Percentiles rank a stretch among this genome's conserved stretches.
Evolutionary conservation across 2,888 invertebrate genomes (phyloP).

Genomic region (Sphecodes monilicornis): DNA sequence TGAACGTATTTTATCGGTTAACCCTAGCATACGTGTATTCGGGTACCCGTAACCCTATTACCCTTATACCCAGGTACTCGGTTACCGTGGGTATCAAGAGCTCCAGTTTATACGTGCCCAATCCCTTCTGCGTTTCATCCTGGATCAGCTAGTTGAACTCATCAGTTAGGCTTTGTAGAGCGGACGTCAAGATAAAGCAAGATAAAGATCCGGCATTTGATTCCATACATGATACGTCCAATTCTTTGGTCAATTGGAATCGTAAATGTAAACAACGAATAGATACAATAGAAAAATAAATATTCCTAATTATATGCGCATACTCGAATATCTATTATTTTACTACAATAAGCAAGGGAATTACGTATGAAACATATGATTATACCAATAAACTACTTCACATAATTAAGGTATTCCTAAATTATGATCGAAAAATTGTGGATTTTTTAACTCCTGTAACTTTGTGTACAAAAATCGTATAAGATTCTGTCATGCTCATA

Average conservation of each 20-base stretch:
- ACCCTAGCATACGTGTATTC: constrained; percentile 11
- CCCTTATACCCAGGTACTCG: constrained; percentile 17
- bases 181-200: constrained; percentile 13
- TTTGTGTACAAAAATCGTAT: too few species aligned
- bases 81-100: constrained; percentile 21
- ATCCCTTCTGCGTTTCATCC: constrained; percentile 18
- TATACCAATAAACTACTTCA: too few species aligned
- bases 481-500: too few species aligned
- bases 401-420: neutral
- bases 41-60: constrained; percentile 22
- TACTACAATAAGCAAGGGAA: neutral
- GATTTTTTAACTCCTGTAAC: neutral
- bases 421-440: neutral
- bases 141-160: constrained; percentile 17
- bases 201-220: constrained; percentile 10
- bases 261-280: neutral
- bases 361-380: neutral
- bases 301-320: neutral
- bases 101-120: constrained; percentile 20
- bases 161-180: constrained; percentile 16
- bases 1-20: constrained; percentile 7
- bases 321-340: neutral
- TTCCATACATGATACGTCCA: neutral
- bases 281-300: neutral
- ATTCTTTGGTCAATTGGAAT: neutral